Evolutionary conservation across 2,888 invertebrate species (phyloP), one percentile per base, ranked within the genome.

Genomic region (Acrobasis suavella): DNA sequence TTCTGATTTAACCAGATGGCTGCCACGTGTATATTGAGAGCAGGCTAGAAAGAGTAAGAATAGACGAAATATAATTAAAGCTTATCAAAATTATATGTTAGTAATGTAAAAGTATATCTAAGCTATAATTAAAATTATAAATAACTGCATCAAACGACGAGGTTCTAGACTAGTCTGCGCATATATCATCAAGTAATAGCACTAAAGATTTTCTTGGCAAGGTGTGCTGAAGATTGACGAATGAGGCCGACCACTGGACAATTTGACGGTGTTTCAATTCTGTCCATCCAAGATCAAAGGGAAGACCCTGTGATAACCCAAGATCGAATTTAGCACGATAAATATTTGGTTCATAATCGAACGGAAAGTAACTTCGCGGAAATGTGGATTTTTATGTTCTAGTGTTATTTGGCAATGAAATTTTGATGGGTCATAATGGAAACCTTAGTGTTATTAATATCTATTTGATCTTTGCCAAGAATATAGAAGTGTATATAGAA

Each of bases 171-270:
- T 14, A 17, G 22, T 56, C 42, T 56, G 42, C 14, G 14, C 52
- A 5, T 52, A 7, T 32, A 32, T 56, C 16, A 42, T 42, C 46
- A 42, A 56, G 42, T 46, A 46, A 46, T 46, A 46, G n/a, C 6
- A 12, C 42, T 9, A 51, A 64, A 62, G 62, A 61, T 64, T 62
- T 63, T 64, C 56, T 56, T 56, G 56, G 56, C 56, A 56, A 56
- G 56, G 39, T 15, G 17, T 38, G 17, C 42, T 42, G 22, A 8
- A 42, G 56, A 56, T 42, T 56, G 56, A 56, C 56, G 39, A 39
- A 46, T 42, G 42, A 56, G 56, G 56, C 42, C 42, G 22, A 42
- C 12, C 14, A 10, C 56, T 56, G 42, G 56, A 56, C 56, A 56
- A 56, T 56, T 46, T 56, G 56, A 56, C 56, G 56, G 56, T 17